These are phyloP conservation scores for Elysia crispata DNA, from an alignment of 2,888 invertebrate genomes.

Conservation along the genomic window DNA sequence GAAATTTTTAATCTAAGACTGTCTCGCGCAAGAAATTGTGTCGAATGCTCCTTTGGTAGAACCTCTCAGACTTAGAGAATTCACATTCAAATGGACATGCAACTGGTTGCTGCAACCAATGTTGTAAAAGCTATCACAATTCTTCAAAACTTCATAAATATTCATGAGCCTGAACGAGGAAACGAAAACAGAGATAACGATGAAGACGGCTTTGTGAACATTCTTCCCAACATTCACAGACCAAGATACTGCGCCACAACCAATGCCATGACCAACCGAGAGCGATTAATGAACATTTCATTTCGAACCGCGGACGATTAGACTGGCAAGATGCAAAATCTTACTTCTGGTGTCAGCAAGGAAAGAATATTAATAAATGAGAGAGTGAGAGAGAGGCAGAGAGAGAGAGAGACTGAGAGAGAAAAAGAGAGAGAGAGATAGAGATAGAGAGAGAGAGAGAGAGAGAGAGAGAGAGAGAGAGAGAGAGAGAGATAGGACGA, in stretches of 20 bases:
- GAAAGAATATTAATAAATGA: constrained; percentile 13
- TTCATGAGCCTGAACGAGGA: constrained; percentile 26
- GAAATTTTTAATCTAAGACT: background rate
- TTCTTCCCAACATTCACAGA: constrained; percentile 27
- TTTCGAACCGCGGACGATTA: constrained; percentile 5
- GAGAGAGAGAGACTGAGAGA: constrained; percentile 24
- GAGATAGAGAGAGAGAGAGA: constrained; percentile 22
- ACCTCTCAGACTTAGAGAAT: constrained; percentile 2
- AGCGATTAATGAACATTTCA: constrained; percentile 15
- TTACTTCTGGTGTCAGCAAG: background rate
- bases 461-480: constrained; percentile 31
- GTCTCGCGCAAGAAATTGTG: constrained; percentile 9
- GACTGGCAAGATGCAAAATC: constrained; percentile 17
- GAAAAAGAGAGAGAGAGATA: too few relatives aligned
- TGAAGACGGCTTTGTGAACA: background rate
- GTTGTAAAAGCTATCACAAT: constrained; percentile 25
- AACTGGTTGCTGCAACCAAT: background rate
- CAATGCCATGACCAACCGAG: constrained; percentile 24
- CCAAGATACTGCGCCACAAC: constrained; percentile 20
- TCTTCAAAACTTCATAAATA: constrained; percentile 4
- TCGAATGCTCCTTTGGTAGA: constrained; percentile 14
- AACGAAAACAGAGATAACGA: constrained; percentile 6
- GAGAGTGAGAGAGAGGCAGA: constrained; percentile 18
- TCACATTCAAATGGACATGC: constrained; percentile 14
- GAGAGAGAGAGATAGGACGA: background rate